Evolutionary conservation across 2,797 vertebrate genomes (phyloP).

Genomic region (Sitta carolinensis): DNA sequence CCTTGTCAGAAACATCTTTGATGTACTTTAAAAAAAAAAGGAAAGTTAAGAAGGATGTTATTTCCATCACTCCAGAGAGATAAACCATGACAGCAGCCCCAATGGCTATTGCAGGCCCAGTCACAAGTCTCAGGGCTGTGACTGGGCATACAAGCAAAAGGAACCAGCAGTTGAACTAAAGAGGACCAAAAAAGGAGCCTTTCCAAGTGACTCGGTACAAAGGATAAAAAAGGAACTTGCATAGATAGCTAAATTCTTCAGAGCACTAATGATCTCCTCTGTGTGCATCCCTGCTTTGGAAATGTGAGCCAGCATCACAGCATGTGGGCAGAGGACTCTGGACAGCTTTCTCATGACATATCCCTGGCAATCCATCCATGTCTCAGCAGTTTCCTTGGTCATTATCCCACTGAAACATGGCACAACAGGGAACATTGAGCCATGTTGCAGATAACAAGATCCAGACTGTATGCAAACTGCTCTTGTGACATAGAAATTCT

Average conservation of each 20-base stretch:
- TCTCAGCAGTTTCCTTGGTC: slow-evolving; percentile 70
- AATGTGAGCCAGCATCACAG: slow-evolving; percentile 68
- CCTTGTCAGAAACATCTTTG: not conserved
- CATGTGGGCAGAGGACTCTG: slow-evolving; percentile 43
- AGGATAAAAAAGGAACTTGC: slow-evolving; percentile 51
- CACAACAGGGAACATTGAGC: not conserved
- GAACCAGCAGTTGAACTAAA: not conserved
- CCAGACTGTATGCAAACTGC: not conserved
- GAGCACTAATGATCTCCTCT: slow-evolving; percentile 53
- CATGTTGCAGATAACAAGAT: not conserved
- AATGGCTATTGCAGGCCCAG: not conserved
- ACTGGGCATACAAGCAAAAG: not conserved
- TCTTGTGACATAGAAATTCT: not conserved
- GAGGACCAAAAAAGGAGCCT: slow-evolving; percentile 32
- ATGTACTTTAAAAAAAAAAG: not conserved
- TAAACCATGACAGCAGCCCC: not conserved
- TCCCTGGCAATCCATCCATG: slow-evolving; percentile 47
- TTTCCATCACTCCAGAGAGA: not conserved
- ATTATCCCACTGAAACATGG: slow-evolving; percentile 57
- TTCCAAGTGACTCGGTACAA: not conserved
- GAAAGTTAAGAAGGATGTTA: not conserved
- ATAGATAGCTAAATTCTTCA: slow-evolving; percentile 56
- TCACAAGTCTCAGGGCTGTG: not conserved
- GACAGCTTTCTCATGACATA: slow-evolving; percentile 59
- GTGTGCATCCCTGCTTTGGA: slow-evolving; percentile 63